Evolutionary conservation across 2,113 vertebrate genomes (phyloP), one percentile per base, ranked within the genome.

Genomic region (Baryphthengus martii): DNA sequence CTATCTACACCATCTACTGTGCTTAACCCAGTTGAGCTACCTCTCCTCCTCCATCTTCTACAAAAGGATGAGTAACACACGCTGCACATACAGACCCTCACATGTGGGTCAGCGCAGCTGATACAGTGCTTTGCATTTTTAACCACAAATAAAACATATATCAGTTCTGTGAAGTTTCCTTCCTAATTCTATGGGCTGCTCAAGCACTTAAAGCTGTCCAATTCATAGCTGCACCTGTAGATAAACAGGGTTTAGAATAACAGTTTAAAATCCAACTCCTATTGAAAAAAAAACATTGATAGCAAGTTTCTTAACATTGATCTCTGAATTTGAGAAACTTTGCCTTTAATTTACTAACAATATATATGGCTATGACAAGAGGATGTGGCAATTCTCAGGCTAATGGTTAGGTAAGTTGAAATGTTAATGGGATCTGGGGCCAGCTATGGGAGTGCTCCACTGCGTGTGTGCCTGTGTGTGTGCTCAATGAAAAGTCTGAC

Each of bases 1-100:
- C 84, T 47, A 72, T 95, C 87, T 82, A 6, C 87, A 95, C 95
- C 73, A 90, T 95, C 90, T 95, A 96, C 95, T 68, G 53, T 68
- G 66, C 92, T 97, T 97, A 97, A 96, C 96, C 95, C 93, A 81
- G 91, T 93, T 95, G 88, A 91, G 89, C 66, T 92, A 85, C 88
- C 93, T 44, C 76, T 95, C 89, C 94, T 94, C 85, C 76, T 96
- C 17, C 71, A 85, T 75, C 24, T 70, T 78, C 70, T 65, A 58
- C 62, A 85, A 85, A 96, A 88, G 44, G 68, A 93, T 90, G 26
- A 26, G 55, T 81, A 85, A 90, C 87, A 85, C 42, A 72, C 37
- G 44, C 80, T 82, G 79, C 49, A 77, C 0, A 0, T 62, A 93
- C 58, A 92, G 88, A 79, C 40, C 17, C 62, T 65, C 62, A 65